Base-by-base conservation (phyloP, 1,140 invertebrate species). In the Danaus melanippus region DNA sequence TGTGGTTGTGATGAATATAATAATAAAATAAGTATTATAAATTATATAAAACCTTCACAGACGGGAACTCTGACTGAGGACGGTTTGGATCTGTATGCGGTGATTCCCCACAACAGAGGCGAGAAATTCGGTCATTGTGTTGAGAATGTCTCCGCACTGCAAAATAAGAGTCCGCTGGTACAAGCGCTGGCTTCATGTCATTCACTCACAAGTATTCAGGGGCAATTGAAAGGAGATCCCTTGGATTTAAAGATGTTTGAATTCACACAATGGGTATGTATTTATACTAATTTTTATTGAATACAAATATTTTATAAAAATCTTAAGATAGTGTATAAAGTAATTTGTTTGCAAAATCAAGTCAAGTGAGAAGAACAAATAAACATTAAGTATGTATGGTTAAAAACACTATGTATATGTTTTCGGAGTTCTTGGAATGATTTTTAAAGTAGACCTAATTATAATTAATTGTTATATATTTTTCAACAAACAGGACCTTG, bases 21-120 rank as follows among this genome's bases (percentile, higher is more conserved):
- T 50, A 8, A 44, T 49, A 12, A 10, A 8, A 39, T 49, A 11
- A 40, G 15, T 49, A 11, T 11, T 12, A 9, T 17, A 17, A 3
- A 47, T 10, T 47, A 15, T 12, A 15, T 47, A 12, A 47, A 12
- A 10, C 10, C 10, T 51, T 73, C 67, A 46, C 67, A 92, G 92
- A 99, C 97, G 53, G 97, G 97, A 40, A 99, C 97, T 1, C 80
- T 98, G 64, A 96, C 96, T 12, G 94, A 98, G 86, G 97, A 98
- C 82, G 96, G 97, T 9, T 84, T 99, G 39, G 96, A 98, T 75
- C 92, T 99, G 86, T 95, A 95, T 89, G 95, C 95, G 17, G 91
- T 97, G 2, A 89, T 98, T 50, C 92, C 94, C 0, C 55, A 58
- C 9, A 61, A 71, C 9, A 64, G 78, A 0, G 84, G 88, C 0